Conservation (phyloP, 2,797 vertebrate species). For the Coluber constrictor region DNA sequence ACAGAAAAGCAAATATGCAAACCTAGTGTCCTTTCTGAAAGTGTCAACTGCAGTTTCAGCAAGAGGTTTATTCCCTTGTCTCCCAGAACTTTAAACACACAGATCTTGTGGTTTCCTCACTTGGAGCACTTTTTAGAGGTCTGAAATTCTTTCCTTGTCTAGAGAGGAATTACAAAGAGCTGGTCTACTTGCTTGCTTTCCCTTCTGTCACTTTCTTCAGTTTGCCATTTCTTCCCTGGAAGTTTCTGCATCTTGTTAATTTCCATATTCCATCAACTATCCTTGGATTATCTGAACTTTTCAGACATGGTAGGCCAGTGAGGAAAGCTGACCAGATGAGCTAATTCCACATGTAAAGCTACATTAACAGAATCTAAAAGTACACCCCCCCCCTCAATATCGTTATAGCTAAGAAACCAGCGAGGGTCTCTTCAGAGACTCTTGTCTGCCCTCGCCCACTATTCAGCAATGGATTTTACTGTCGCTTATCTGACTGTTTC, state of each 20-base stretch:
- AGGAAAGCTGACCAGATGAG: neutral
- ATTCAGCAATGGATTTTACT: neutral
- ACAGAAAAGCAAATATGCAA: neutral
- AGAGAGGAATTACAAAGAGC: neutral
- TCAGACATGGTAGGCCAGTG: neutral
- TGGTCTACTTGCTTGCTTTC: neutral
- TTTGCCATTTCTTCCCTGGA: neutral
- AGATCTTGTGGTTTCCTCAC: neutral
- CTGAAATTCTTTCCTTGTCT: neutral
- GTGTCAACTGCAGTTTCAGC: neutral
- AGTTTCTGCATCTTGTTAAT: neutral
- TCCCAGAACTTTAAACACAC: neutral
- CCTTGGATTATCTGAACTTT: neutral
- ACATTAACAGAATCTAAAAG: neutral
- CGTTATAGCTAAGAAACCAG: neutral
- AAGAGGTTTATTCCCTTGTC: neutral
- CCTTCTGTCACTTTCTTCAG: neutral
- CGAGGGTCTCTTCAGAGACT: neutral
- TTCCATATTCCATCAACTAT: neutral
- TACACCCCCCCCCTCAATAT: neutral
- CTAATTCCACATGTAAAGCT: neutral
- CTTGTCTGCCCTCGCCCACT: neutral
- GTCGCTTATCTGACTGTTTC: neutral
- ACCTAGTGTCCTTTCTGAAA: neutral
- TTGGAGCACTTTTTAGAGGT: neutral